These are phyloP conservation scores for Tuta absoluta DNA, from an alignment of 2,888 invertebrate species.

Conservation along the genomic window DNA sequence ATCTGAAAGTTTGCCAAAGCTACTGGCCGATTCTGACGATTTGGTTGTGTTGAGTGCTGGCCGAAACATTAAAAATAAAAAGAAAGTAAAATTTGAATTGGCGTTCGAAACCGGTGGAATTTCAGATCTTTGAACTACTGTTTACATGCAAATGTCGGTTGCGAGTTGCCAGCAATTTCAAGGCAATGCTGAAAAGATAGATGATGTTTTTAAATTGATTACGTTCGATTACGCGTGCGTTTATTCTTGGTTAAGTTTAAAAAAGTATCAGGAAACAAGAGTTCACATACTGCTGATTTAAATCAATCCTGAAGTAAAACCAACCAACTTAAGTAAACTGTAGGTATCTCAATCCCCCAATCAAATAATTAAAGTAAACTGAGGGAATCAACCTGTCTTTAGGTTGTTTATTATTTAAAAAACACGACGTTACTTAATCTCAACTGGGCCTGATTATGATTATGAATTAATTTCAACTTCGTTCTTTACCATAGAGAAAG, in stretches of 20 bases:
- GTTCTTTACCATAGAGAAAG: too few species aligned
- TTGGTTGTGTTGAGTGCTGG: not conserved
- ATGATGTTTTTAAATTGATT: not conserved
- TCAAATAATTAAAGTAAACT: too few species aligned
- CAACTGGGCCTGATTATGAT: too few species aligned
- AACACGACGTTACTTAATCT: too few species aligned
- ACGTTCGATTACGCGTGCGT: not conserved
- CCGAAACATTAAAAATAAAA: conserved; percentile 24
- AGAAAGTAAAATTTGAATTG: conserved; percentile 16
- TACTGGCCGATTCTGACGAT: not conserved
- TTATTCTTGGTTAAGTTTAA: not conserved
- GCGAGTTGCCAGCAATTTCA: not conserved
- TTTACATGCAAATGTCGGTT: not conserved
- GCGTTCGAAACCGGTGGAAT: not conserved
- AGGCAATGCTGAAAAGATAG: not conserved
- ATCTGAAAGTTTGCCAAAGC: conserved; percentile 25
- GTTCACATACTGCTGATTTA: too few species aligned
- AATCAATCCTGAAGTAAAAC: too few species aligned
- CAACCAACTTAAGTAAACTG: too few species aligned
- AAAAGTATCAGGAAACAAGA: too few species aligned
- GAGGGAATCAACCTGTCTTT: too few species aligned
- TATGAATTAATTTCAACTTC: too few species aligned
- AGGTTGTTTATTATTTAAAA: too few species aligned
- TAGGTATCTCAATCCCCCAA: too few species aligned
- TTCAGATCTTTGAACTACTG: conserved; percentile 21